These are phyloP conservation scores for Anguilla japonica DNA, from an alignment of 2,113 vertebrate species.

Conservation along the genomic window DNA sequence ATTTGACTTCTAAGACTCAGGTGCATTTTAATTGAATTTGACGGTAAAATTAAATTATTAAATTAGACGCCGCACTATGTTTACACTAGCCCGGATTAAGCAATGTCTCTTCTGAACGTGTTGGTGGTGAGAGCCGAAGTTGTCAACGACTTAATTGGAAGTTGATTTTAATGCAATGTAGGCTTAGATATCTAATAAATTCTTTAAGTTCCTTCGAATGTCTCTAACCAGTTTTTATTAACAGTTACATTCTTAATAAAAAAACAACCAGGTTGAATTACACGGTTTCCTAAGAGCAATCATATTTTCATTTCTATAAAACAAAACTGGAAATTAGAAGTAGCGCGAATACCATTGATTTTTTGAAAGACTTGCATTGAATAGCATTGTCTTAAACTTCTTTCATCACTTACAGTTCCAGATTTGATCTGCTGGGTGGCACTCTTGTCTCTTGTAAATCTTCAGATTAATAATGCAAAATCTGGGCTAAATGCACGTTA, in stretches of 20 bases:
- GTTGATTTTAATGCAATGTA: too few relatives aligned
- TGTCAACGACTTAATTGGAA: neutral
- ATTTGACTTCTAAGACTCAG: neutral
- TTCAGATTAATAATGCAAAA: neutral
- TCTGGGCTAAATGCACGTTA: neutral
- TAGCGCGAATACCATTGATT: neutral
- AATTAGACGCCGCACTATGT: neutral
- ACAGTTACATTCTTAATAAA: too few relatives aligned
- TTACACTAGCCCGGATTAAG: neutral
- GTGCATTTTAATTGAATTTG: neutral
- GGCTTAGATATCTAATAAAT: too few relatives aligned
- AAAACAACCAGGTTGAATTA: too few relatives aligned
- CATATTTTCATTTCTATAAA: neutral
- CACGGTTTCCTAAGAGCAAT: neutral
- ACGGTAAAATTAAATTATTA: neutral
- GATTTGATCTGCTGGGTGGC: neutral
- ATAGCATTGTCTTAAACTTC: neutral
- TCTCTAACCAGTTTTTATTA: neutral
- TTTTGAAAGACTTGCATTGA: neutral
- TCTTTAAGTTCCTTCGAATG: neutral
- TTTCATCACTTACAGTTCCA: neutral
- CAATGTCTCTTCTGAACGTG: neutral
- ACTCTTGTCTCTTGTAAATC: too few relatives aligned
- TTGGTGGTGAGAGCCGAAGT: neutral
- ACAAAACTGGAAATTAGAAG: neutral